Percentiles rank a stretch among this genome's conserved stretches.
Conservation (phyloP, 2,888 invertebrate genomes). For the Nematopogon swammerdamellus region DNA sequence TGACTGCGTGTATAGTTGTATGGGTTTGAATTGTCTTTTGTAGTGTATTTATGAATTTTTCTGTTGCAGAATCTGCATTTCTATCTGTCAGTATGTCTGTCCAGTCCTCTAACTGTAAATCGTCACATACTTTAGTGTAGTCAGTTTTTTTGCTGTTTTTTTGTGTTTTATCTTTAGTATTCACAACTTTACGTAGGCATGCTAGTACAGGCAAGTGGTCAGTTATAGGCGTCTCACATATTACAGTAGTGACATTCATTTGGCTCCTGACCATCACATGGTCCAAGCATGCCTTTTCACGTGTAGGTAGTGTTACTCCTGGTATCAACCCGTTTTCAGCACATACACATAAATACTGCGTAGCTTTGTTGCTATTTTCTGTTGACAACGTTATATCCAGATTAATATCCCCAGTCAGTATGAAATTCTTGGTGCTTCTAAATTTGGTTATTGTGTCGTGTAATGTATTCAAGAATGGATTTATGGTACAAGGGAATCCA, state of each 20-base stretch:
- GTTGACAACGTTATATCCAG: neutral
- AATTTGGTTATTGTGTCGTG: neutral
- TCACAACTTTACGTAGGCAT: neutral
- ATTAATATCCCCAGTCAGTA: neutral
- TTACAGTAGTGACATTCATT: neutral
- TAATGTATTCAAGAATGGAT: neutral
- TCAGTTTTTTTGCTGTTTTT: neutral
- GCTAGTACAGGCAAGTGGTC: neutral
- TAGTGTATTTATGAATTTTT: neutral
- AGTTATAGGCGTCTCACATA: neutral
- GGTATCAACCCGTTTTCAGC: neutral
- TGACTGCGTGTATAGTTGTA: neutral
- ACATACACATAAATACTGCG: neutral
- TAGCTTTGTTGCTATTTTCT: neutral
- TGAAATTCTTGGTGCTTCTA: neutral
- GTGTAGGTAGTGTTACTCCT: neutral
- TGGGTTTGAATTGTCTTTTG: neutral
- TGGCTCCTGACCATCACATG: neutral
- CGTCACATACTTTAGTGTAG: neutral
- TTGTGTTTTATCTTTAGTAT: neutral
- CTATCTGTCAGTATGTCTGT: neutral
- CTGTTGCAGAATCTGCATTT: neutral
- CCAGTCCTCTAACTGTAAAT: neutral
- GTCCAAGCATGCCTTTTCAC: neutral
- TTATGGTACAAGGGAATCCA: neutral